Evolutionary conservation across 2,113 vertebrate genomes (phyloP), one percentile per base, ranked within the genome.

Genomic region (Ploceus nigricollis): DNA sequence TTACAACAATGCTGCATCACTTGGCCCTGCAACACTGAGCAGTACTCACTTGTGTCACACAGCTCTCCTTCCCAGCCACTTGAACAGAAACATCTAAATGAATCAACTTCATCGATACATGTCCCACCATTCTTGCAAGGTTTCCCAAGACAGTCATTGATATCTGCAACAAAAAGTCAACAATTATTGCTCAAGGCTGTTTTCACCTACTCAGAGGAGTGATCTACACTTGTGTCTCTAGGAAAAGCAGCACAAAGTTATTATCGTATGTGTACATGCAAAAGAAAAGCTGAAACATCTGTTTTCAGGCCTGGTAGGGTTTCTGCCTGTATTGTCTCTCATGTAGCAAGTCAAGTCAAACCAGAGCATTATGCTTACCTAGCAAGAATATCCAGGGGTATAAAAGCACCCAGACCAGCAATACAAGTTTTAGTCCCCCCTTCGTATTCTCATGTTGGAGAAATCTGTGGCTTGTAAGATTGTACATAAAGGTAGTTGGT

Each of bases 121-220:
- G 99, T 99, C 27, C 99, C 99, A 69, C 99, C 99, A 6, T 99
- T 99, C 86, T 97, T 98, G 96, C 99, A 99, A 6, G 98, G 99
- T 39, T 97, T 98, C 15, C 98, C 97, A 15, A 97, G 97, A 73
- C 99, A 99, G 96, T 99, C 99, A 6, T 99, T 99, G 18, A 99
- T 98, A 97, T 99, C 99, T 99, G 96, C 44, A 51, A 93, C 17
- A 92, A 65, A 95, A 83, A 64, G 60, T 48, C 37, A 58, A 85
- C 9, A 87, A 51, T 83, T 73, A 94, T 24, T 39, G 20, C n/a
- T 88, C n/a, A 66, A 63, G 70, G 24, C 8, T 78, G 15, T 78
- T 63, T 82, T 71, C 64, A 65, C 25, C 27, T 54, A 21, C 15
- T 15, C 37, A 47, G 20, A 54, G 7, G 8, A 18, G 1, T 4